Evolutionary conservation across 2,888 invertebrate species (phyloP).

Genomic region (Coenonympha arcania): DNA sequence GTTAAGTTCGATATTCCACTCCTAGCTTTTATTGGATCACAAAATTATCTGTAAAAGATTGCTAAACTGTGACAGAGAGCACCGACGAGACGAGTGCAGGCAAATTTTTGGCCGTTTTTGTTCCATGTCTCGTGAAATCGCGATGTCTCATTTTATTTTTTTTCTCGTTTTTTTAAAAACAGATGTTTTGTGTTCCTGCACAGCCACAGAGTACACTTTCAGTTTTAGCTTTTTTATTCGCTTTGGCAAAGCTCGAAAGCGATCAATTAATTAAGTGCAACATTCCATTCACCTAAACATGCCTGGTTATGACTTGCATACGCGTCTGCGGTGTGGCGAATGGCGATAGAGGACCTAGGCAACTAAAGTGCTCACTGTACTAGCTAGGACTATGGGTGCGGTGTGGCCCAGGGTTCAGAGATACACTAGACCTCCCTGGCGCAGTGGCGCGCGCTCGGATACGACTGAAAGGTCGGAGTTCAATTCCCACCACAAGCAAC

Average conservation of each 20-base stretch:
- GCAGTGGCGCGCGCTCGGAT: too few relatives aligned
- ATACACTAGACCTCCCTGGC: too few relatives aligned
- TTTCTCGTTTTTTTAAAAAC: slow-evolving; percentile 1
- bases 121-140: slow-evolving; percentile 3
- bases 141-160: background rate
- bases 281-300: too few relatives aligned
- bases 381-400: too few relatives aligned
- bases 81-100: background rate
- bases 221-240: background rate
- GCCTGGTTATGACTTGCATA: too few relatives aligned
- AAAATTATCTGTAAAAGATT: background rate
- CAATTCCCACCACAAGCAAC: too few relatives aligned
- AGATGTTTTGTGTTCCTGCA: slow-evolving; percentile 7
- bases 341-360: too few relatives aligned
- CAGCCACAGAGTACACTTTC: slow-evolving; percentile 4
- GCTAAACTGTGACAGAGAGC: background rate
- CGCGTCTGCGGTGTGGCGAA: too few relatives aligned
- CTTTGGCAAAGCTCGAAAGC: background rate
- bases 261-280: background rate
- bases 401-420: too few relatives aligned
- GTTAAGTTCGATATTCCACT: too few relatives aligned
- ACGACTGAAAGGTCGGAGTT: too few relatives aligned
- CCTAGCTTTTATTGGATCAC: background rate
- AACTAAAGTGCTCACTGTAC: too few relatives aligned
- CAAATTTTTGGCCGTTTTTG: slow-evolving; percentile 8